Conservation (phyloP, 2,797 vertebrate genomes). For the Vespertilio murinus region DNA sequence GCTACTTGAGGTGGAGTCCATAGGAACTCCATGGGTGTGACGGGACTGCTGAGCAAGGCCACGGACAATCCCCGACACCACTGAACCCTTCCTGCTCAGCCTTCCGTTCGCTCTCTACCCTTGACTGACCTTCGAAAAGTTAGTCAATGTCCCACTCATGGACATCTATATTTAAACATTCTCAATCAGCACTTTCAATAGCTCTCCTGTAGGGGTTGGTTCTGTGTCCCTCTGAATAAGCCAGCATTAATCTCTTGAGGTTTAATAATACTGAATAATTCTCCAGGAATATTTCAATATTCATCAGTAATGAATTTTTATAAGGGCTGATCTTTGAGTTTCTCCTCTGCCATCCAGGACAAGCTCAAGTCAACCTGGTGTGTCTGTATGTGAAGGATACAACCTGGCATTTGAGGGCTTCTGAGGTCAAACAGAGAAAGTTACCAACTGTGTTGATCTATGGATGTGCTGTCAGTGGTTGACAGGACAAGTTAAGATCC, state of each 20-base stretch:
- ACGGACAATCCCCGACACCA: not conserved
- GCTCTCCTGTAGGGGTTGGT: constrained; percentile 28
- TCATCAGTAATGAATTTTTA: constrained; percentile 81
- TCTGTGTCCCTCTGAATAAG: constrained; percentile 37
- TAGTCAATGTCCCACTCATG: constrained; percentile 46
- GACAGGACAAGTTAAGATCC: not conserved
- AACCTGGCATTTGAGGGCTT: constrained; percentile 67
- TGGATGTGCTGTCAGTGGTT: not conserved
- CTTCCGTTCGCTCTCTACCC: constrained; percentile 18
- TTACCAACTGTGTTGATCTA: constrained; percentile 1
- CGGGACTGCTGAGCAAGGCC: not conserved
- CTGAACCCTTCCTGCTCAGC: not conserved
- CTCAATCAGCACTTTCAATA: constrained; percentile 65
- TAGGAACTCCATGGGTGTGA: constrained; percentile 36
- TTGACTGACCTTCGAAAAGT: constrained; percentile 64
- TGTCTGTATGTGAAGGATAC: constrained; percentile 37
- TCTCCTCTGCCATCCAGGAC: constrained; percentile 47
- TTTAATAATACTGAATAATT: constrained; percentile 74
- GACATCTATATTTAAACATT: constrained; percentile 45
- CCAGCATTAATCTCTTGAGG: constrained; percentile 60
- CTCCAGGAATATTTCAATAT: constrained; percentile 75
- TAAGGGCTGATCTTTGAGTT: constrained; percentile 74
- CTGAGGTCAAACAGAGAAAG: constrained; percentile 53
- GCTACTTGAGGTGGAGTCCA: constrained; percentile 55
- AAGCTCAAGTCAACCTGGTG: constrained; percentile 37